phyloP scores from a whole-genome alignment of 2,888 invertebrate genomes.

The Xestia ashworthii region DNA sequence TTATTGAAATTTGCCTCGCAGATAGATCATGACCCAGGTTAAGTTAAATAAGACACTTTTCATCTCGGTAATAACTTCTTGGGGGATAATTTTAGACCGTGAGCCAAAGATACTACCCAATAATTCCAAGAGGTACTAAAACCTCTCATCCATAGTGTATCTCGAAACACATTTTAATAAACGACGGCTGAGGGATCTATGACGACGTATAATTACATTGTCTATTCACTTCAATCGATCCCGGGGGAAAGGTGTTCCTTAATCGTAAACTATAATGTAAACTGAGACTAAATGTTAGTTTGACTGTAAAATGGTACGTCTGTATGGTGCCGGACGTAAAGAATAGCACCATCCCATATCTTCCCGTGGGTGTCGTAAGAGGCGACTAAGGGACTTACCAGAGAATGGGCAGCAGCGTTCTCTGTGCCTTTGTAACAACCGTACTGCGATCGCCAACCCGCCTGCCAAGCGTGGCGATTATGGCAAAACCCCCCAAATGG shows the following conservation, averaged over 20 bases:
- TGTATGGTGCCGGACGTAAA: too few species aligned
- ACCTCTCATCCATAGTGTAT: slow-evolving; percentile 4
- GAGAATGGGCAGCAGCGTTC: too few species aligned
- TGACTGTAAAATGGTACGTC: neutral
- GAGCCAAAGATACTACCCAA: neutral
- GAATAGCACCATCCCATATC: too few species aligned
- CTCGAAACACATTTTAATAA: slow-evolving; percentile 45
- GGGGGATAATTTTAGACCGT: neutral
- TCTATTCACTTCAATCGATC: slow-evolving; percentile 51
- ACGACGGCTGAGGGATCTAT: slow-evolving; percentile 41
- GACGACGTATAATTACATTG: slow-evolving; percentile 56
- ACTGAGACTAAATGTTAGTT: slow-evolving; percentile 8
- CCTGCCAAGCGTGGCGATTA: too few species aligned
- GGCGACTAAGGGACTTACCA: too few species aligned
- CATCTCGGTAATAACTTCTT: neutral
- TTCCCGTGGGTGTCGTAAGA: too few species aligned
- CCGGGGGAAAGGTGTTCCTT: slow-evolving; percentile 24
- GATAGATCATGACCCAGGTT: neutral
- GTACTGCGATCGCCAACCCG: too few species aligned
- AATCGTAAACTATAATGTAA: slow-evolving; percentile 38
- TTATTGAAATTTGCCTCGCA: neutral
- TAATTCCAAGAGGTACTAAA: slow-evolving; percentile 10
- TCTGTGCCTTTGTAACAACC: too few species aligned
- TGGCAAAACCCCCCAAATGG: too few species aligned
- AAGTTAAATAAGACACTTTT: neutral